These are phyloP conservation scores for Eupithecia abbreviata DNA, from an alignment of 2,888 invertebrate genomes.

Conservation along the genomic window DNA sequence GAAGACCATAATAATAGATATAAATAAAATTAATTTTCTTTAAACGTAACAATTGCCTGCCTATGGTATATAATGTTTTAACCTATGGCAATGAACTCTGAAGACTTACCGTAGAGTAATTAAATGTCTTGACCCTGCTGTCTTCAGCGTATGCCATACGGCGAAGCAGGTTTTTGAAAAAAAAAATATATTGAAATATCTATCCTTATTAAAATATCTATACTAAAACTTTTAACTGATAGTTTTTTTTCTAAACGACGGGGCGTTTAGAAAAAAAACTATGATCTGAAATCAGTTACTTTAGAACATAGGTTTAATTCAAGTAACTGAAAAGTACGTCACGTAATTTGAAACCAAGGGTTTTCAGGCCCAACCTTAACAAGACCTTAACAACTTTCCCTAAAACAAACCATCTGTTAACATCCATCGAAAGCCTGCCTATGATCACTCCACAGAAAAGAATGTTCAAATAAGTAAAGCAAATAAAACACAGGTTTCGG, in stretches of 20 bases:
- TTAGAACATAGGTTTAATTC: too few relatives aligned
- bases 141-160: background rate
- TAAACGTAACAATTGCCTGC: background rate
- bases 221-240: too few relatives aligned
- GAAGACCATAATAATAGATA: background rate
- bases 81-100: background rate
- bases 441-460: constrained; percentile 61
- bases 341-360: background rate
- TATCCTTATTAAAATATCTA: too few relatives aligned
- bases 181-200: too few relatives aligned
- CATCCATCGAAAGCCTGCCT: constrained; percentile 54
- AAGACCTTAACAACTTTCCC: constrained; percentile 41
- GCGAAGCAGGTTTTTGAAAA: background rate
- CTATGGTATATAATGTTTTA: background rate
- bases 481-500: constrained; percentile 72
- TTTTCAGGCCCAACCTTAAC: constrained; percentile 24
- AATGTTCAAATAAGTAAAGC: constrained; percentile 73
- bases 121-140: background rate
- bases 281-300: background rate
- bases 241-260: too few relatives aligned
- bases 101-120: background rate
- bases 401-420: constrained; percentile 50
- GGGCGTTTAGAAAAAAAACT: too few relatives aligned
- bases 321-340: background rate
- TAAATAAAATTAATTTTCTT: background rate